Evolutionary conservation across 2,888 invertebrate genomes (phyloP).

Genomic region (Dorcus hopei): DNA sequence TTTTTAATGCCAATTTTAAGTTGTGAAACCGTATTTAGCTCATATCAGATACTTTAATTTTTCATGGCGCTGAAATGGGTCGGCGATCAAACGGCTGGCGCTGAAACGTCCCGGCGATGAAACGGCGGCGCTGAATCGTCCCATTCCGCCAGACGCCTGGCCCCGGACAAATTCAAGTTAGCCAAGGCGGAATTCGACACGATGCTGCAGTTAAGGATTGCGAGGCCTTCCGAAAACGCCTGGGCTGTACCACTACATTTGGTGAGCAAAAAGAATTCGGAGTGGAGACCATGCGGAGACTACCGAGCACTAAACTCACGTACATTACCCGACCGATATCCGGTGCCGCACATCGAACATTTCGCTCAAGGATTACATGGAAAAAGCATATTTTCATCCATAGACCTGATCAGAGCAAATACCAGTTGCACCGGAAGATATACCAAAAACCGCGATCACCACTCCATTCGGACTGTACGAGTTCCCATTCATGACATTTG

Average conservation of each 20-base stretch:
- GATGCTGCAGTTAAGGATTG: slow-evolving; percentile 27
- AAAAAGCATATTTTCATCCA: slow-evolving; percentile 29
- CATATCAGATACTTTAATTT: too few relatives aligned
- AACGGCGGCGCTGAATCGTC: too few relatives aligned
- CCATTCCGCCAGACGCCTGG: slow-evolving; percentile 13
- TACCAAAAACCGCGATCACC: slow-evolving; percentile 29
- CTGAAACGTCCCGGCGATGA: too few relatives aligned
- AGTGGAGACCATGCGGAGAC: slow-evolving; percentile 41
- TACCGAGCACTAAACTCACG: slow-evolving; percentile 38
- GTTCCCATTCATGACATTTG: too few relatives aligned
- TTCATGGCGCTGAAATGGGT: too few relatives aligned
- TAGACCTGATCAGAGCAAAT: slow-evolving; percentile 43
- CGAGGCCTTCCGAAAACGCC: slow-evolving; percentile 24
- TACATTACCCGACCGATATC: slow-evolving; percentile 51
- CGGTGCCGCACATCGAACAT: slow-evolving; percentile 39
- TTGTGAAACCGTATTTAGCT: too few relatives aligned
- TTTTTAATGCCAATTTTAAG: too few relatives aligned
- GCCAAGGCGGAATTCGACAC: slow-evolving; percentile 13
- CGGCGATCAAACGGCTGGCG: too few relatives aligned
- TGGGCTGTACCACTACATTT: slow-evolving; percentile 39
- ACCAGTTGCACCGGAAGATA: slow-evolving; percentile 33
- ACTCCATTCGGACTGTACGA: slow-evolving; percentile 29
- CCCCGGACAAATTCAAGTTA: slow-evolving; percentile 15
- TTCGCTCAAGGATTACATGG: slow-evolving; percentile 32
- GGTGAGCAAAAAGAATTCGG: slow-evolving; percentile 34